Percentiles rank a stretch among this genome's conserved stretches.
These are phyloP conservation scores for Atherix ibis DNA, from an alignment of 2,888 invertebrate species.

Conservation along the genomic window DNA sequence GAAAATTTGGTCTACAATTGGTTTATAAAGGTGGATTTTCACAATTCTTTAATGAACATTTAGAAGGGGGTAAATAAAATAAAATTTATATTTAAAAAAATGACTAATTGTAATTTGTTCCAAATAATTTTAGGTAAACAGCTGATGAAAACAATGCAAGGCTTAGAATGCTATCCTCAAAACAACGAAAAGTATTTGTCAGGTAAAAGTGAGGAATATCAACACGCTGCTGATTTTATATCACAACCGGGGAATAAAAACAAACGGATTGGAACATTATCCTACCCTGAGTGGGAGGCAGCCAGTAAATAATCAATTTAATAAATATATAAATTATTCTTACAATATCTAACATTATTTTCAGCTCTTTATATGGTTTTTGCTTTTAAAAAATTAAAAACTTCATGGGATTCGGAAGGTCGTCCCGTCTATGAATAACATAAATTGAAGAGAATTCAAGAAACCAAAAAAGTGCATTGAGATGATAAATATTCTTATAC, in stretches of 20 bases:
- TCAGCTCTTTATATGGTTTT: conserved; percentile 68
- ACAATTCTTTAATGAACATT: conserved; percentile 46
- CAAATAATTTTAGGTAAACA: conserved; percentile 16
- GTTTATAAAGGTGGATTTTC: conserved; percentile 56
- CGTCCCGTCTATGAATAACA: conserved; percentile 39
- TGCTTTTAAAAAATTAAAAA: conserved; percentile 64
- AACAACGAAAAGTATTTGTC: conserved; percentile 39
- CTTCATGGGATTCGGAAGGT: conserved; percentile 45
- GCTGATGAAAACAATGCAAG: conserved; percentile 61
- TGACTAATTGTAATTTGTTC: background rate
- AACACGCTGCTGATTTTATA: conserved; percentile 47
- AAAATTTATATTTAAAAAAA: background rate
- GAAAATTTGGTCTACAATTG: conserved; percentile 54
- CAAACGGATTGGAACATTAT: conserved; percentile 60
- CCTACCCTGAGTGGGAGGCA: conserved; percentile 85
- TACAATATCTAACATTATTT: conserved; percentile 26
- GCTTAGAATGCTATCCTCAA: conserved; percentile 60
- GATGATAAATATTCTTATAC: too few species aligned
- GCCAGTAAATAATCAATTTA: conserved; percentile 45
- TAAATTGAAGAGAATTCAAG: too few species aligned
- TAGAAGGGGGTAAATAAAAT: conserved; percentile 18
- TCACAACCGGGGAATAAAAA: conserved; percentile 26
- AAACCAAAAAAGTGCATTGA: too few species aligned
- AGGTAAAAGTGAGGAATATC: conserved; percentile 48
- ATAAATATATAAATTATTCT: conserved; percentile 6